These are phyloP conservation scores for Cygnus buccinator DNA, from an alignment of 2,113 vertebrate species.

Conservation along the genomic window DNA sequence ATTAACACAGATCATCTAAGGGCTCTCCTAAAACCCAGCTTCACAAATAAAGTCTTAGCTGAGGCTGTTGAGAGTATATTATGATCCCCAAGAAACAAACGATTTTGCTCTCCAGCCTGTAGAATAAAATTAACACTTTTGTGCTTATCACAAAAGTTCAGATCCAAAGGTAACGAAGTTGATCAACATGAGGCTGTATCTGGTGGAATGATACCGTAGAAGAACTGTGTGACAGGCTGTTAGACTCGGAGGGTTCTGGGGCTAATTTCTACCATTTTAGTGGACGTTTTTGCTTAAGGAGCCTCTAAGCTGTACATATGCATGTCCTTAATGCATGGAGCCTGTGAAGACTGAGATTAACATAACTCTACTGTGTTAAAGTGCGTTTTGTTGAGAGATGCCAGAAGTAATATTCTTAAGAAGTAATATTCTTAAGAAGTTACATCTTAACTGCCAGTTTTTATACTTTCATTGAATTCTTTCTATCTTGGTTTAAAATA, in stretches of 20 bases:
- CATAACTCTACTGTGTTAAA: background rate
- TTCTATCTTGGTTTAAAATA: background rate
- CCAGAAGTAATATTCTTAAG: background rate
- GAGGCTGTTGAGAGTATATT: no score
- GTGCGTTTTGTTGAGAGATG: background rate
- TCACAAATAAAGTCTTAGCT: background rate
- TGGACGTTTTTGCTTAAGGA: background rate
- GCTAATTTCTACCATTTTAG: background rate
- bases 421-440: background rate
- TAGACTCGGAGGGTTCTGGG: slow-evolving; percentile 75
- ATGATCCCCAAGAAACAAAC: background rate
- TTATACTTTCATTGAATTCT: background rate
- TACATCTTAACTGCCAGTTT: slow-evolving; percentile 35
- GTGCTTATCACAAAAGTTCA: slow-evolving; percentile 82
- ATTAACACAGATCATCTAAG: background rate
- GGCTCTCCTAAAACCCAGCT: background rate
- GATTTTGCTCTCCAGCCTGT: background rate
- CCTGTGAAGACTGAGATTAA: background rate
- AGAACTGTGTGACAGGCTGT: slow-evolving; percentile 78
- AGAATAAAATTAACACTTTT: background rate
- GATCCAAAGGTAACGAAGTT: slow-evolving; percentile 82
- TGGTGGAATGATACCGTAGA: slow-evolving; percentile 82
- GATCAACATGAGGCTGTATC: slow-evolving; percentile 79
- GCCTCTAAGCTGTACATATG: background rate
- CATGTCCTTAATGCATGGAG: background rate